Evolutionary conservation across 2,113 vertebrate genomes (phyloP).

Genomic region (Piprites chloris): DNA sequence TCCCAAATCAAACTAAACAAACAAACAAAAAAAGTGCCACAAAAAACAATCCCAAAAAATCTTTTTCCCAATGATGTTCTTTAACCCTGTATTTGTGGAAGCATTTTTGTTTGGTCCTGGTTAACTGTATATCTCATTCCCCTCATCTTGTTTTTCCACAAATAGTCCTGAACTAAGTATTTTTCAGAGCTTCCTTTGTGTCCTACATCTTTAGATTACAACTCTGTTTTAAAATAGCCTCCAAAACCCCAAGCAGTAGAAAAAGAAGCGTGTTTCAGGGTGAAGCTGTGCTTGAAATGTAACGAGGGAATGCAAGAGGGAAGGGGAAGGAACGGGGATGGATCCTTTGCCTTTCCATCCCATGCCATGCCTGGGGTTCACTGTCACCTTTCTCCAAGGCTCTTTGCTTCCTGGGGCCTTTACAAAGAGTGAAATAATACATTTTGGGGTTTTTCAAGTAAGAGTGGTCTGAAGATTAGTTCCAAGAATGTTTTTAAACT

Average conservation of each 20-base stretch:
- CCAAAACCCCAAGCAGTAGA: background rate
- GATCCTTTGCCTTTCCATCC: background rate
- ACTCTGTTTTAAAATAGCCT: background rate
- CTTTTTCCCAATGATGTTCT: background rate
- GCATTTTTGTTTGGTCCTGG: background rate
- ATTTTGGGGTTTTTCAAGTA: background rate
- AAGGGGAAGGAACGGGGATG: background rate
- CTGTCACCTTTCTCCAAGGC: background rate
- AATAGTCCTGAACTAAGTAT: background rate
- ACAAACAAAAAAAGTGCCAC: background rate
- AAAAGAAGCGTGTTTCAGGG: background rate
- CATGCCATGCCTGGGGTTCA: background rate
- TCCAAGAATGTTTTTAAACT: background rate
- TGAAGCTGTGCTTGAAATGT: background rate
- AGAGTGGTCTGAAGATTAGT: background rate
- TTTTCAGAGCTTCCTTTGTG: background rate
- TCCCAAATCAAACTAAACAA: background rate
- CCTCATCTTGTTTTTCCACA: background rate
- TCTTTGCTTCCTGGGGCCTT: background rate
- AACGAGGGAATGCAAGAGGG: background rate
- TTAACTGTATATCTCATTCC: background rate
- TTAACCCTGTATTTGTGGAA: background rate
- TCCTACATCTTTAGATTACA: background rate
- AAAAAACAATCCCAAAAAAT: accelerated
- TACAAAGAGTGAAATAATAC: background rate